These are phyloP conservation scores for Limosa lapponica DNA, from an alignment of 2,797 vertebrate genomes.

Conservation along the genomic window DNA sequence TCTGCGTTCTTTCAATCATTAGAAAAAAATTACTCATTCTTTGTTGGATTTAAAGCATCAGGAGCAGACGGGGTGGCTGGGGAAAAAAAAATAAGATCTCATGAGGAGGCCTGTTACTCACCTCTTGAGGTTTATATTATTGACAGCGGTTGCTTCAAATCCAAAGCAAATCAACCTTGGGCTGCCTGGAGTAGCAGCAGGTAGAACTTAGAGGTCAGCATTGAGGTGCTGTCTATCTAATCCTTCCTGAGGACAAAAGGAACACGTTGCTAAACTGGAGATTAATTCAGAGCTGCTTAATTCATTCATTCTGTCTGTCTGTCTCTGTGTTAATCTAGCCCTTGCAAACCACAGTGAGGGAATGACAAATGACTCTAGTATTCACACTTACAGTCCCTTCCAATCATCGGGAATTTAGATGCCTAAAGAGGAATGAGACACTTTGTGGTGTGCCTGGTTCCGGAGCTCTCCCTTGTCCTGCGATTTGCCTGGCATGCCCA, in stretches of 20 bases:
- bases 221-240: not conserved
- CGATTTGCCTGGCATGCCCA: not conserved
- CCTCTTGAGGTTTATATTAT: slow-evolving; percentile 25
- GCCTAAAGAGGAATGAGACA: not conserved
- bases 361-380: not conserved
- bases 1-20: slow-evolving; percentile 57
- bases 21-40: slow-evolving; percentile 29
- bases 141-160: slow-evolving; percentile 27
- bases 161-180: not conserved
- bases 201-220: not conserved
- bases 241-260: not conserved
- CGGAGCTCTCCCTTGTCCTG: not conserved
- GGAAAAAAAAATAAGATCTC: not conserved
- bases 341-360: not conserved
- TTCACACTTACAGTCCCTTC: not conserved
- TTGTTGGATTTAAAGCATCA: slow-evolving; percentile 3
- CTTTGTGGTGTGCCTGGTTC: not conserved
- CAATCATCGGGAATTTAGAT: not conserved
- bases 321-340: not conserved
- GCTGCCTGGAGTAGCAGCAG: not conserved
- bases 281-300: not conserved
- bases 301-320: not conserved
- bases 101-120: not conserved
- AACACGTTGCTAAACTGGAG: not conserved
- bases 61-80: not conserved